These are phyloP conservation scores for Eupeodes luniger DNA, from an alignment of 2,888 invertebrate species.

Conservation along the genomic window DNA sequence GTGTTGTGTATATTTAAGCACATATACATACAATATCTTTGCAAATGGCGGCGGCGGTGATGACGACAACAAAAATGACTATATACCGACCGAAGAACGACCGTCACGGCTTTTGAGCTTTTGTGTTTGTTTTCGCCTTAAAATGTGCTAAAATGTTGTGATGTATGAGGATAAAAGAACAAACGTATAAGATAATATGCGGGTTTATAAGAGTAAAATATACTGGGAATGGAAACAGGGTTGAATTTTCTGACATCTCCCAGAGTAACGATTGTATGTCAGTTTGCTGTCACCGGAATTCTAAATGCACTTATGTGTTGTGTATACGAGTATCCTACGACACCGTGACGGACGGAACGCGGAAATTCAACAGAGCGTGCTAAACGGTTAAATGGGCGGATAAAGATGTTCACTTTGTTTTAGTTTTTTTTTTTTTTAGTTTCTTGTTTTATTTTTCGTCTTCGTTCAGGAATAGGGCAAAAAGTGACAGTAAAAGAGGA, in stretches of 20 bases:
- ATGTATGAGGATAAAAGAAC: constrained; percentile 48
- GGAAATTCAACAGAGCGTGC: constrained; percentile 40
- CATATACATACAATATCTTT: background rate
- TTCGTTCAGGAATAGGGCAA: background rate
- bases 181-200: constrained; percentile 24
- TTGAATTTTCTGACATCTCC: constrained; percentile 49
- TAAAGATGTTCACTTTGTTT: constrained; percentile 38
- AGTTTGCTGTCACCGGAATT: constrained; percentile 39
- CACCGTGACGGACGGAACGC: background rate
- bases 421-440: background rate
- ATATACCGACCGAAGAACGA: background rate
- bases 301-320: constrained; percentile 1
- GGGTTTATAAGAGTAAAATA: constrained; percentile 4
- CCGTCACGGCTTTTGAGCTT: constrained; percentile 69
- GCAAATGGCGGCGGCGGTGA: constrained; percentile 48
- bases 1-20: background rate
- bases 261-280: constrained; percentile 21
- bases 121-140: constrained; percentile 70
- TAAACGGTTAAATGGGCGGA: constrained; percentile 57
- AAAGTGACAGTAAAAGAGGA: background rate
- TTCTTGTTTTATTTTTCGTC: constrained; percentile 11
- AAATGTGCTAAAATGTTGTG: constrained; percentile 75
- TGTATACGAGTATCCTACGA: no score
- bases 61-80: background rate
- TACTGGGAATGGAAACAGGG: background rate